Base-by-base conservation (phyloP, 2,888 invertebrate genomes). In the Cryptus viduatorius region DNA sequence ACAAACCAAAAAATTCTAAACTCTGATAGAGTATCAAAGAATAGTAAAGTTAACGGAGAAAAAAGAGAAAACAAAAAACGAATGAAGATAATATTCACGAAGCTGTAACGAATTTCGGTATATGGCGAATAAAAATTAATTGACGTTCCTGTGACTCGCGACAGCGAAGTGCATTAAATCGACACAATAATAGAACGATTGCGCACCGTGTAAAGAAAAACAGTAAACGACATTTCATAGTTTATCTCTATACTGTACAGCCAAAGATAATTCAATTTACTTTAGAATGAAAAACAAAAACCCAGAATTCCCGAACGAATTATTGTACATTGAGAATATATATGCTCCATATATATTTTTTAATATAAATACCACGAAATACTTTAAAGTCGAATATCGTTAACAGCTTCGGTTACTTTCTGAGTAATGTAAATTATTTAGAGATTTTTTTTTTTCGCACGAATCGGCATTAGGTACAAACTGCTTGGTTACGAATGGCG, bases 261-360 rank as follows among this genome's bases (percentile, higher is more conserved):
- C 73, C 75, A 69, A 69, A 75, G 75, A 79, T 42, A 81, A 69
- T 81, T 42, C 46, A 81, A 73, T 72, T 84, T 77, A 72, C 50
- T 78, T 80, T 53, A 59, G 4, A 19, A 48, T 61, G 31, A 19
- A 46, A 68, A 4, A 46, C 53, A 42, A 56, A 24, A 84, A 59
- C 65, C 48, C 76, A 61, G 12, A 64, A 24, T 42, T 59, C 24
- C 65, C 65, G 50, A 64, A 53, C 64, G 37, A 81, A 75, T 59
- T 82, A 75, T 79, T 82, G 84, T 82, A 84, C 79, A 82, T 82
- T 82, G 59, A 24, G 71, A 82, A 84, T 79, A 75, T 71, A 61
- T 61, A 79, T 84, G 84, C 81, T 84, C 84, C 82, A 84, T 82
- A 84, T 84, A 83, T 83, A 83, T 83, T 83, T 83, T 83, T 76